Base-by-base conservation (phyloP, 2,888 invertebrate genomes). In the Nowickia ferox region DNA sequence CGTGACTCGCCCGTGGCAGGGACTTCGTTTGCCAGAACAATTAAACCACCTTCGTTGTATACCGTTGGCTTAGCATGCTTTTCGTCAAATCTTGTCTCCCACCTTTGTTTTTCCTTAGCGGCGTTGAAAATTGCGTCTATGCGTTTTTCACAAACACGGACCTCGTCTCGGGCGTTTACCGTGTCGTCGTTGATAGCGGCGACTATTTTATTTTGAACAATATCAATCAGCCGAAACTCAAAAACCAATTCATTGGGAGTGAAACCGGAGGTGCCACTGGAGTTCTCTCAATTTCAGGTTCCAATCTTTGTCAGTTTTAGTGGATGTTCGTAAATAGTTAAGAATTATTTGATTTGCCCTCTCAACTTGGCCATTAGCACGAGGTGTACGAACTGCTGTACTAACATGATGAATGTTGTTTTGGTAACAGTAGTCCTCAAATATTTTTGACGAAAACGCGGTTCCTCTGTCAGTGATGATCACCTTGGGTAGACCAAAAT, bases 401-500 rank as follows among this genome's bases (percentile, higher is more conserved):
- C 30, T 30, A 2, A 57, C 30, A 10, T 57, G 57, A 6, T 57
- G 30, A 30, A 57, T 80, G 9, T 63, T 69, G 42, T 86, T 81
- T 53, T 55, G 74, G 22, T 72, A 40, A n/a, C 72, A 72, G 13
- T 66, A 81, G 5, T 38, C 82, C 69, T 44, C 5, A 71, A 72
- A 0, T 53, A 22, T 72, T 81, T 82, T 3, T 84, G 84, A 87
- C 77, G 10, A 51, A 82, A 30, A 30, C 30, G 30, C 4, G 30
- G 30, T 30, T 4, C 30, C 4, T 30, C 4, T 74, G 83, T 90
- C 89, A 1, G 87, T 87, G 15, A 90, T 84, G 1, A 90, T 87
- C 9, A 86, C 65, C 19, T 68, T 77, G 9, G 90, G 89, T n/a
- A 86, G 84, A 2, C 89, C 90, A 77, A 89, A 89, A 86, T 87